Base-by-base conservation (phyloP, 2,888 invertebrate species). In the Oxycera nigricornis region DNA sequence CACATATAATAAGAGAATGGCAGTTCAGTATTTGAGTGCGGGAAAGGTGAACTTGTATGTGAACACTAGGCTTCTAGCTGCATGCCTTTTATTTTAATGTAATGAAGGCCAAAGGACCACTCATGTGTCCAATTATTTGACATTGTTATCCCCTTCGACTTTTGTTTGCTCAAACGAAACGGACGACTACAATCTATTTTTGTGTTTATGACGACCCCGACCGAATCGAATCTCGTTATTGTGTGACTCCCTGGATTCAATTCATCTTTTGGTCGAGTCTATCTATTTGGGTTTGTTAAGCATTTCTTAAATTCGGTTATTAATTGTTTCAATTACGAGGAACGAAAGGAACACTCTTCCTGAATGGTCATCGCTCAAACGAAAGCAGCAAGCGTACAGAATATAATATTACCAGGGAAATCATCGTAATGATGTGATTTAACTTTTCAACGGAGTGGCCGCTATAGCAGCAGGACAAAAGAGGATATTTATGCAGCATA, bases 121-220 rank as follows among this genome's bases (percentile, higher is more conserved):
- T 79, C 79, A 79, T 79, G 78, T 78, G 78, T 78, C 79, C 79
- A 79, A 79, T 79, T 79, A 79, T 79, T 79, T 78, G 76, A 75
- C 77, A 79, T 79, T 79, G 79, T 79, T 77, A 50, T 46, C 50
- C 73, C 73, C 73, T 72, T 39, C 52, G 35, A 28, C 26, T 59
- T 59, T 14, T 59, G 59, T 14, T 22, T 41, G 39, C 22, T 24
- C 39, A 41, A 31, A 41, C 41, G 24, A 35, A 65, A 39, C 39
- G 65, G 24, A 65, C 41, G 65, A 39, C 65, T 41, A 41, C 14
- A 65, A 1, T 24, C 35, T 14, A 65, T 30, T 26, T 41, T 24
- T 20, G 39, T 35, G 31, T 59, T 26, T 26, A 72, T 39, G 35
- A 59, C 46, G 59, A 57, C 24, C 24, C 39, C 14, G 20, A 61